phyloP scores from a whole-genome alignment of 2,888 invertebrate genomes.

The Lobophora halterata region DNA sequence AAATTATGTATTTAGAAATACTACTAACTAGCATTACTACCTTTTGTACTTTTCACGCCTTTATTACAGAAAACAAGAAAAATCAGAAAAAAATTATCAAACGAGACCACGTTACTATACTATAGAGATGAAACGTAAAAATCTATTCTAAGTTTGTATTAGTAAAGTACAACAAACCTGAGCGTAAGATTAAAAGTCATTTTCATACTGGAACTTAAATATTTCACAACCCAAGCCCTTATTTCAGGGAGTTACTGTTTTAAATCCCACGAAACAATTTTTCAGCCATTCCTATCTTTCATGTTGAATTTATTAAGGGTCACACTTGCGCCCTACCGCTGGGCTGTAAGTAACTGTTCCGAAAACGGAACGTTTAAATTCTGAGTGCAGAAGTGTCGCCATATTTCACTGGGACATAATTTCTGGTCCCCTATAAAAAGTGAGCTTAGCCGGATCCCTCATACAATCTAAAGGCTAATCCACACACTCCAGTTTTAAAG shows the following conservation, averaged over 20 bases:
- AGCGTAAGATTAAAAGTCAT: slow-evolving; percentile 6
- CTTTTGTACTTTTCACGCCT: too few relatives aligned
- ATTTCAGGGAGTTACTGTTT: slow-evolving; percentile 20
- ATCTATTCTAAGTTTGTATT: too few relatives aligned
- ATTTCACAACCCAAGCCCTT: slow-evolving; percentile 1
- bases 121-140: too few relatives aligned
- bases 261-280: slow-evolving; percentile 50
- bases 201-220: slow-evolving; percentile 1
- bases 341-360: slow-evolving; percentile 65
- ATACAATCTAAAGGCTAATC: slow-evolving; percentile 18
- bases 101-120: too few relatives aligned
- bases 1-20: too few relatives aligned
- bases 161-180: too few relatives aligned
- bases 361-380: slow-evolving; percentile 74
- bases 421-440: slow-evolving; percentile 71
- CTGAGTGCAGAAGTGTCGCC: slow-evolving; percentile 65
- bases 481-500: slow-evolving; percentile 34
- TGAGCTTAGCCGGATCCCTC: slow-evolving; percentile 49
- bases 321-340: slow-evolving; percentile 58
- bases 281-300: slow-evolving; percentile 59
- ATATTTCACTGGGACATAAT: slow-evolving; percentile 73
- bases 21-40: too few relatives aligned
- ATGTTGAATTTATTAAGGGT: slow-evolving; percentile 75
- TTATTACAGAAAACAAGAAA: too few relatives aligned
- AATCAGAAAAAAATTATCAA: too few relatives aligned